phyloP scores from a whole-genome alignment of 2,888 invertebrate species.

The Galerucella nymphaeae region DNA sequence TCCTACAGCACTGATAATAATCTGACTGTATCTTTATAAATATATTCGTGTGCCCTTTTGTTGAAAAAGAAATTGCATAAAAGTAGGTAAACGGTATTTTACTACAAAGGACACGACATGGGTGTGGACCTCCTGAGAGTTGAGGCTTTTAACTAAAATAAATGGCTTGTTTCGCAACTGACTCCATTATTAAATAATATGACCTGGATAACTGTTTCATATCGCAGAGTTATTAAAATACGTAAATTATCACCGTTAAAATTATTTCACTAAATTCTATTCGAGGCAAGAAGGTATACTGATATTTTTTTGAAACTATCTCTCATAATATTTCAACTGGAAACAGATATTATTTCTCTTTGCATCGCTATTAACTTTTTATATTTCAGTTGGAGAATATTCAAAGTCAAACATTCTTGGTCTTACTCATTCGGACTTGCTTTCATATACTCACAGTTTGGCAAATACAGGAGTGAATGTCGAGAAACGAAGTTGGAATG shows the following conservation, averaged over 20 bases:
- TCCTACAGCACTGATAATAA: slow-evolving; percentile 18
- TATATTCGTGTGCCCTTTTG: slow-evolving; percentile 22
- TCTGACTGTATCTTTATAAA: slow-evolving; percentile 25
- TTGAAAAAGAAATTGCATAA: slow-evolving; percentile 28
- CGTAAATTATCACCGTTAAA: not conserved
- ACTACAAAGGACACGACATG: slow-evolving; percentile 26
- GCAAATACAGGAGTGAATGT: too few species aligned
- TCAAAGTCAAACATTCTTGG: too few species aligned
- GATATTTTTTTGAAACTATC: not conserved
- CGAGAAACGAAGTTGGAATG: too few species aligned
- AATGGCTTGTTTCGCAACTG: slow-evolving; percentile 29
- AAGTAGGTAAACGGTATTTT: slow-evolving; percentile 34
- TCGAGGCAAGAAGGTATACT: too few species aligned
- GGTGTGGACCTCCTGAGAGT: slow-evolving; percentile 32
- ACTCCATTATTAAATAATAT: slow-evolving; percentile 21
- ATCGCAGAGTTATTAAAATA: not conserved
- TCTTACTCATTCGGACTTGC: too few species aligned
- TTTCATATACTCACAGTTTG: too few species aligned
- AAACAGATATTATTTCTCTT: too few species aligned
- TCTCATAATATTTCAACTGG: too few species aligned
- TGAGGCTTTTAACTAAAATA: slow-evolving; percentile 32
- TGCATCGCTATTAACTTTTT: too few species aligned
- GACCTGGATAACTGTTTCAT: not conserved
- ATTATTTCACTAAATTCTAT: not conserved
- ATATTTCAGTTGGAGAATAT: too few species aligned